Base-by-base conservation (phyloP, 2,113 vertebrate species). In the Solea senegalensis region DNA sequence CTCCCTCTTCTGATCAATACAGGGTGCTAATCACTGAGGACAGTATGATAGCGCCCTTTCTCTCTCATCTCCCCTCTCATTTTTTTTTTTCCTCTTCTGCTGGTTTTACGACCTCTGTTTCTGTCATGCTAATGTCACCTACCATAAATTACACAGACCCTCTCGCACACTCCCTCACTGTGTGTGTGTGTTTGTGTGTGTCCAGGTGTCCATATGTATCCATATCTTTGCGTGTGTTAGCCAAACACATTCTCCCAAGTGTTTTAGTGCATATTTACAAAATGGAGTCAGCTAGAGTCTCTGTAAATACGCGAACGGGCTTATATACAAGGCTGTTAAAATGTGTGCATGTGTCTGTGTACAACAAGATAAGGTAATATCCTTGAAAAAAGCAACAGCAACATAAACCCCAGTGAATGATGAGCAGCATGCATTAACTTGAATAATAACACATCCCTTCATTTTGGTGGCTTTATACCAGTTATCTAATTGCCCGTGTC, bases 401-500 rank as follows among this genome's bases (percentile, higher is more conserved):
- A 89, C 85, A 85, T 82, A 84, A 89, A 89, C 76, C 80, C 84
- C 69, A 67, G 80, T 84, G 83, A 92, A 89, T 89, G 73, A 90
- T 84, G 73, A 85, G 75, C 74, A 74, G 78, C 85, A 63, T 88
- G 81, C 82, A 91, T 86, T 88, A 88, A 90, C 88, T 81, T 89
- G 83, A 89, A 92, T 86, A 92, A 89, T 78, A 89, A 87, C 76
- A 80, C 81, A 58, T 85, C 76, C 74, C 79, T 83, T 89, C 72
- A 88, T 91, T 91, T 84, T 45, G 46, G 81, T 86, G 82, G 87
- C 83, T 91, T 91, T 90, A 85, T 85, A 81, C 68, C 74, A 80
- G 78, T 82, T 84, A 91, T 92, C 89, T 93, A 93, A 93, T 93
- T 91, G 93, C 86, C 85, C 73, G 63, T 78, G 88, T 88, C 82